Evolutionary conservation across 2,888 invertebrate species (phyloP).

Genomic region (Aphodius sticticus): DNA sequence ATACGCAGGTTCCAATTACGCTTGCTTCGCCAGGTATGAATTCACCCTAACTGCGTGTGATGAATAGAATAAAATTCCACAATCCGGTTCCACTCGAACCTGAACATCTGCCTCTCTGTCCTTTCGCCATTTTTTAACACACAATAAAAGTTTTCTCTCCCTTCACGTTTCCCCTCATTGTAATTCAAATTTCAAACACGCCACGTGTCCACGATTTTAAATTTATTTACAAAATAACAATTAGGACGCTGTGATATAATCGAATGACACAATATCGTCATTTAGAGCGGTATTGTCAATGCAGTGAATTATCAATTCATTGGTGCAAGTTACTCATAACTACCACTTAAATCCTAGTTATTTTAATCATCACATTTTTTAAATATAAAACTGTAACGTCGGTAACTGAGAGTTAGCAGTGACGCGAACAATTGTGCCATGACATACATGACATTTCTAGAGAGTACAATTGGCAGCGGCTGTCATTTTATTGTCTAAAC

Average conservation of each 20-base stretch:
- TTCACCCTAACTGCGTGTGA: neutral
- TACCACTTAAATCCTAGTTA: too few relatives aligned
- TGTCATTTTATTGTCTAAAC: too few relatives aligned
- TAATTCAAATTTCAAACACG: neutral
- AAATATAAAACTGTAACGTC: too few relatives aligned
- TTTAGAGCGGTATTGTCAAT: too few relatives aligned
- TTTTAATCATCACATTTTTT: too few relatives aligned
- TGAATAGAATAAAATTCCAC: conserved; percentile 4
- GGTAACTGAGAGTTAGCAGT: too few relatives aligned
- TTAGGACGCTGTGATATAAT: neutral
- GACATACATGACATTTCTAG: too few relatives aligned
- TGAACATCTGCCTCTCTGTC: neutral
- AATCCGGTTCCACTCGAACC: neutral
- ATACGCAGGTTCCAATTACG: neutral
- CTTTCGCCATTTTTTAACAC: neutral
- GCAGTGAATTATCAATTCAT: too few relatives aligned
- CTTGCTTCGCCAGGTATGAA: neutral
- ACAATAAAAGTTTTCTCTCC: neutral
- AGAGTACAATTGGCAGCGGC: too few relatives aligned
- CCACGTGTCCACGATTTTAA: neutral
- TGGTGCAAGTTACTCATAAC: too few relatives aligned
- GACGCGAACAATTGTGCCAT: too few relatives aligned
- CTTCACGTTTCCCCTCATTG: neutral
- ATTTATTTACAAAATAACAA: neutral
- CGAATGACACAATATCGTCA: too few relatives aligned